Evolutionary conservation across 2,888 invertebrate species (phyloP).

Genomic region (Chloromyia formosa): DNA sequence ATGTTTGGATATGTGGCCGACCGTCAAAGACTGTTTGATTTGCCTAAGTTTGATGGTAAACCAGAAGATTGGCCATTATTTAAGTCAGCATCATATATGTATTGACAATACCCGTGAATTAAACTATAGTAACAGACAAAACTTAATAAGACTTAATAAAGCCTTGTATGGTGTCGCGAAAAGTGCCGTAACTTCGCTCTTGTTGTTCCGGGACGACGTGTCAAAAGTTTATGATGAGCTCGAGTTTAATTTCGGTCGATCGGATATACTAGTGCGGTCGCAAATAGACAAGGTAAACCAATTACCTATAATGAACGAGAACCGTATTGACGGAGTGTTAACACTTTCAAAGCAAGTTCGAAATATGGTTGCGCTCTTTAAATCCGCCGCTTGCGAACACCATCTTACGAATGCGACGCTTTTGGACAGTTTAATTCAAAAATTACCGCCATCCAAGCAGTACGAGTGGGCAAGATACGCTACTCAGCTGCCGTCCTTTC

Average conservation of each 20-base stretch:
- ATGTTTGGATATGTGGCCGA: too few species aligned
- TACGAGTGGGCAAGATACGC: constrained; percentile 45
- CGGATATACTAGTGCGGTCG: constrained; percentile 41
- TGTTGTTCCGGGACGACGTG: too few species aligned
- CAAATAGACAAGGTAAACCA: constrained; percentile 44
- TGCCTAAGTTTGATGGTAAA: constrained; percentile 49
- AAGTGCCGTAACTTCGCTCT: too few species aligned
- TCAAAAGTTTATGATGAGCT: too few species aligned
- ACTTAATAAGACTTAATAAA: constrained; percentile 49
- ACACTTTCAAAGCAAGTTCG: constrained; percentile 48
- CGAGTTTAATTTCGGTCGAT: too few species aligned
- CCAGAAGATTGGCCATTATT: constrained; percentile 53
- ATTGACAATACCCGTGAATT: too few species aligned
- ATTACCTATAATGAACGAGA: constrained; percentile 45
- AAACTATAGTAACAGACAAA: constrained; percentile 49
- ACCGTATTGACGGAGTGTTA: constrained; percentile 47
- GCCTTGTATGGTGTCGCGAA: constrained; percentile 47
- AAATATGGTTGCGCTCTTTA: too few species aligned
- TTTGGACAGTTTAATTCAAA: too few species aligned
- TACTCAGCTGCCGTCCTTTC: constrained; percentile 40
- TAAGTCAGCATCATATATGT: too few species aligned
- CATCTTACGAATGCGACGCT: too few species aligned
- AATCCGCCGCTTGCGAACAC: too few species aligned
- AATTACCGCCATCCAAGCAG: constrained; percentile 50
- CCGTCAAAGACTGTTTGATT: too few species aligned